Evolutionary conservation across 2,113 vertebrate genomes (phyloP).

Genomic region (Calidris pygmaea): DNA sequence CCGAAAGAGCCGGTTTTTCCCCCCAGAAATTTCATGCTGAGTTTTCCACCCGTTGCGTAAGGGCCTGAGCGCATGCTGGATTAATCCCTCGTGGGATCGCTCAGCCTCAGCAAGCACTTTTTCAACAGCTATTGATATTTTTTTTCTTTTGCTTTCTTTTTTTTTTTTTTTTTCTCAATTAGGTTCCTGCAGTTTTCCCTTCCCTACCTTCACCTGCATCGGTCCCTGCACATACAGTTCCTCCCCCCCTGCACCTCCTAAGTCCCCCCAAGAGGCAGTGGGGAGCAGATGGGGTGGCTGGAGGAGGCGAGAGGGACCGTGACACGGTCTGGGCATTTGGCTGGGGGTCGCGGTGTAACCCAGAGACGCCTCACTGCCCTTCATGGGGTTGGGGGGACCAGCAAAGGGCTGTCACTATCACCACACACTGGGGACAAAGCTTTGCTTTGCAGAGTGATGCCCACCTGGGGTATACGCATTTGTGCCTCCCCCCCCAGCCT

Average conservation of each 20-base stretch:
- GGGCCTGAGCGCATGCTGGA: background rate
- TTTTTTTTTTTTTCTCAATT: background rate
- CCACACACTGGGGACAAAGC: background rate
- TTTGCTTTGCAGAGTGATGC: background rate
- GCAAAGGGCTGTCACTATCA: background rate
- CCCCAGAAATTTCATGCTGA: background rate
- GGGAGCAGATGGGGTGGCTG: background rate
- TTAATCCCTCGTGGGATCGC: background rate
- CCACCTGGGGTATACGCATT: fast-evolving
- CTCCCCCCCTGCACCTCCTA: background rate
- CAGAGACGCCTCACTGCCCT: background rate
- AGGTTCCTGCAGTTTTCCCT: background rate
- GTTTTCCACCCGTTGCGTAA: background rate
- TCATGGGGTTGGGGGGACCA: background rate
- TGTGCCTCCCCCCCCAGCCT: too few relatives aligned
- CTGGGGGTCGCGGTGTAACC: background rate
- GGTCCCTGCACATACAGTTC: background rate
- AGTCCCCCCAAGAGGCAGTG: background rate
- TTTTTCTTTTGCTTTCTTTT: too few relatives aligned
- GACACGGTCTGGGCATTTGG: background rate
- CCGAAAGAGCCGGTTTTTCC: background rate
- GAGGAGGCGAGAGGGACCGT: fast-evolving
- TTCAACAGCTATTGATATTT: background rate
- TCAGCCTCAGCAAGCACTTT: background rate
- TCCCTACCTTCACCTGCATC: background rate